Evolutionary conservation across 2,888 invertebrate genomes (phyloP).

Genomic region (Acholoe squamosa): DNA sequence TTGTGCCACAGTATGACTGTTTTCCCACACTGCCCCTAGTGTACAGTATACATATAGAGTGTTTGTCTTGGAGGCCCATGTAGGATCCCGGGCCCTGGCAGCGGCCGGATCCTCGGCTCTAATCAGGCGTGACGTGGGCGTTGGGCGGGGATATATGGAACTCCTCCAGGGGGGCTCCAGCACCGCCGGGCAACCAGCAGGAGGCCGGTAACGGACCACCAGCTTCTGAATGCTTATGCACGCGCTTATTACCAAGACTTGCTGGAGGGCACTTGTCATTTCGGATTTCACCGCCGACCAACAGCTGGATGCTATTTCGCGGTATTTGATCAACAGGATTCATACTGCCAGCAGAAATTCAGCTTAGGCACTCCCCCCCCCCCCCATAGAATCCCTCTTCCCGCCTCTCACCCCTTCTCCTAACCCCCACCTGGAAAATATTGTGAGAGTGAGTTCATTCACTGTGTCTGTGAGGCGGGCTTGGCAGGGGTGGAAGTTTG

Average conservation of each 20-base stretch:
- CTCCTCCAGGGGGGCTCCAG: neutral
- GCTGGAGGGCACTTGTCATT: constrained; percentile 52
- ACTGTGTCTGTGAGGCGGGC: neutral
- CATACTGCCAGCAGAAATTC: neutral
- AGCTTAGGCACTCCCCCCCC: neutral
- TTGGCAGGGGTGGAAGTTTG: constrained; percentile 25
- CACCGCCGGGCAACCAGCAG: neutral
- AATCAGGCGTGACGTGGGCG: constrained; percentile 9
- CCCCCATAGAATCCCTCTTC: no score
- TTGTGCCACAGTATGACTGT: neutral
- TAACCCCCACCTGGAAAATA: no score
- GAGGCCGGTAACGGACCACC: neutral
- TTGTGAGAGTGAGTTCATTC: neutral
- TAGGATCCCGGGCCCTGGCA: constrained; percentile 19
- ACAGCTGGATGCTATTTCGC: constrained; percentile 43
- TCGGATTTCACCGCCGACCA: neutral
- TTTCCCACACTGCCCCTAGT: constrained; percentile 21
- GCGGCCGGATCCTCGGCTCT: neutral
- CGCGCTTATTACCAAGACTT: constrained; percentile 53
- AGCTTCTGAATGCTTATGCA: constrained; percentile 24
- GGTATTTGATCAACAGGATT: constrained; percentile 53
- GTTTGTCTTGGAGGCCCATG: constrained; percentile 20
- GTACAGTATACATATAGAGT: constrained; percentile 23
- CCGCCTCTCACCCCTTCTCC: no score
- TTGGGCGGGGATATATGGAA: neutral